Conservation (phyloP, 2,113 vertebrate genomes). For the Apaloderma vittatum region DNA sequence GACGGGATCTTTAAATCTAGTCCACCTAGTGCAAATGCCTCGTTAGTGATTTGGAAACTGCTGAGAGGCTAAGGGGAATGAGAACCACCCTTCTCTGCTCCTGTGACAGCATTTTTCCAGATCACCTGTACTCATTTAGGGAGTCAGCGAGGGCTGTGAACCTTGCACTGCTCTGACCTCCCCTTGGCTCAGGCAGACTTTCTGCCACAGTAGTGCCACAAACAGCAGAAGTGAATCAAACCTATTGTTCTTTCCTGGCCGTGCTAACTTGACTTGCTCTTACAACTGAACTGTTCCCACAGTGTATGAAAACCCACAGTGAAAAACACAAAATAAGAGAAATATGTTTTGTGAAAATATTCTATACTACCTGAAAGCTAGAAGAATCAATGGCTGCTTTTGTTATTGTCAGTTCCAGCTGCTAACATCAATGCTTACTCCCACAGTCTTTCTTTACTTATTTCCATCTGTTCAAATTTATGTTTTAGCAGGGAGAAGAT, state of each 20-base stretch:
- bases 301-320: not conserved
- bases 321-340: not conserved
- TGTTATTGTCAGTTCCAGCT: not conserved
- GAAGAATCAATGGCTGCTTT: not conserved
- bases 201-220: not conserved
- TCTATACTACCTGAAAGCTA: not conserved
- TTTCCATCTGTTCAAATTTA: conserved; percentile 22
- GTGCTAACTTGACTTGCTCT: conserved; percentile 58
- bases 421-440: not conserved
- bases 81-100: conserved; percentile 8
- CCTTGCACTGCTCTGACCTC: conserved; percentile 9
- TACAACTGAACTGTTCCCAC: not conserved
- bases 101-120: not conserved
- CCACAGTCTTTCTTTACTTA: not conserved
- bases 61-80: conserved; percentile 19
- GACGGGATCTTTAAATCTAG: not conserved
- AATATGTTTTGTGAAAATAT: not conserved
- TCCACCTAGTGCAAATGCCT: not conserved
- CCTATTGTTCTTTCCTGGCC: conserved; percentile 57
- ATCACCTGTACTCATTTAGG: conserved; percentile 39
- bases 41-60: conserved; percentile 30
- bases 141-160: conserved; percentile 30
- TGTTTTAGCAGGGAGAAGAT: not conserved
- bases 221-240: conserved; percentile 58
- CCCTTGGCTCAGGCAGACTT: not conserved